phyloP scores from a whole-genome alignment of 2,888 invertebrate species.

The Helobdella robusta region DNA sequence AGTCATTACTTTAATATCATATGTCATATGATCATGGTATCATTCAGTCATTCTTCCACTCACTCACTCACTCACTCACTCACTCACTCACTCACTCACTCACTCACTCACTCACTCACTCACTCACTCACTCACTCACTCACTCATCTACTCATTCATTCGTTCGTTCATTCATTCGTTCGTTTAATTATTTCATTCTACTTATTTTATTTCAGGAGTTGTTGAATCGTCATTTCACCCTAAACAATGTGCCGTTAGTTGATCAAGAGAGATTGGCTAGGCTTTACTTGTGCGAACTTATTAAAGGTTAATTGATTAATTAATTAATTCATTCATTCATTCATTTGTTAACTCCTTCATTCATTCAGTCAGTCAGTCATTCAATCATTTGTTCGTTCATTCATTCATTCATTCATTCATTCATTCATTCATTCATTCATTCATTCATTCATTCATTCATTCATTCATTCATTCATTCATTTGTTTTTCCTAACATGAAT shows the following conservation, averaged over 20 bases:
- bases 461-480: neutral
- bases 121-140: too few species aligned
- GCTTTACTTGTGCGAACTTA: neutral
- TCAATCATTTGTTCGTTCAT: neutral
- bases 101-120: too few species aligned
- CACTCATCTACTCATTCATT: too few species aligned
- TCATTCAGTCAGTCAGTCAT: neutral
- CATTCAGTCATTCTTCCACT: too few species aligned
- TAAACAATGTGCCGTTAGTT: neutral
- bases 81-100: too few species aligned
- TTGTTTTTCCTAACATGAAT: neutral
- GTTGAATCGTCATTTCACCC: neutral
- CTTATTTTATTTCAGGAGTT: conserved; percentile 10
- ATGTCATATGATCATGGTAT: too few species aligned
- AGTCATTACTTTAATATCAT: too few species aligned
- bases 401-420: neutral
- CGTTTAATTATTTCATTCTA: neutral
- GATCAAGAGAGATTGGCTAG: neutral
- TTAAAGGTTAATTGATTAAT: neutral
- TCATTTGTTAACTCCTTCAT: neutral
- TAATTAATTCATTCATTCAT: neutral
- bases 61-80: too few species aligned
- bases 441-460: neutral
- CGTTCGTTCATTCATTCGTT: too few species aligned
- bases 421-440: neutral